Evolutionary conservation across 2,113 vertebrate genomes (phyloP).

Genomic region (Prunella himalayana): DNA sequence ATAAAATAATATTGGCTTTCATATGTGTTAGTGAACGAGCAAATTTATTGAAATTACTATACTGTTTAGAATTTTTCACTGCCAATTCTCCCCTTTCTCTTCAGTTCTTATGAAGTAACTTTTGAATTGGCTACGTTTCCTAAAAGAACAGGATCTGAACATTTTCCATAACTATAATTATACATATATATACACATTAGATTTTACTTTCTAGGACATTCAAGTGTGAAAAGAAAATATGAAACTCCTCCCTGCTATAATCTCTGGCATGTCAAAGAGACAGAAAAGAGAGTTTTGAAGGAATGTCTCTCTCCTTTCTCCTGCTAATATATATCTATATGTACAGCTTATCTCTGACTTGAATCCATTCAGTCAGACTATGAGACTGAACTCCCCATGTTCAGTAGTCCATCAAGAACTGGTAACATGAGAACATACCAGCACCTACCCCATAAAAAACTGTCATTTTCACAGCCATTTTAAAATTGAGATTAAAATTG

Average conservation of each 20-base stretch:
- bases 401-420: not conserved
- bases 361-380: not conserved
- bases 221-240: not conserved
- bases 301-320: not conserved
- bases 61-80: not conserved
- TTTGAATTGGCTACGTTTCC: not conserved
- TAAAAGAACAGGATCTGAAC: not conserved
- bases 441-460: not conserved
- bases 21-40: not conserved
- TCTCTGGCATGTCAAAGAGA: not conserved
- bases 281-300: not conserved
- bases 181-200: not conserved
- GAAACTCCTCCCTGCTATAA: not conserved
- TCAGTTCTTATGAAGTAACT: not conserved
- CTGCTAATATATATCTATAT: not conserved
- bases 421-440: not conserved
- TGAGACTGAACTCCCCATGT: not conserved
- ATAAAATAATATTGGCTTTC: not conserved
- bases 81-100: not conserved
- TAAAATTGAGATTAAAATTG: not conserved
- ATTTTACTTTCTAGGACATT: not conserved
- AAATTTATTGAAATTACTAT: not conserved
- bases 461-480: not conserved
- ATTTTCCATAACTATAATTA: not conserved
- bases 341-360: not conserved